phyloP scores from a whole-genome alignment of 2,113 vertebrate species.

The Pterophyllum scalare region DNA sequence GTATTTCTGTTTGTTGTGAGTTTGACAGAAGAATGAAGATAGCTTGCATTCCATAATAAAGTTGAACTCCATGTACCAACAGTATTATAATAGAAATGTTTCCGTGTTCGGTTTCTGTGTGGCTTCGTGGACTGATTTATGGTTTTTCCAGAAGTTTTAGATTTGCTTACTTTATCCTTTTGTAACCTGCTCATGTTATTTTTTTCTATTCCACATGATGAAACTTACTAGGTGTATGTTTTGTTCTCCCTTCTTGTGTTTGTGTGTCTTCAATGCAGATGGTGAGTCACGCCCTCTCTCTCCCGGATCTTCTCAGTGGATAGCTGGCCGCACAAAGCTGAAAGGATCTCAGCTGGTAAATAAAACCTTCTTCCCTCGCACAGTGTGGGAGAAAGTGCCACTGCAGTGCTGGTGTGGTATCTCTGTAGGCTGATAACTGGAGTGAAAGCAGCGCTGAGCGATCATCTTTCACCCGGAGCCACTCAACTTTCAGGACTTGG shows the following conservation, averaged over 20 bases:
- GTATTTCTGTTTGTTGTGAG: background rate
- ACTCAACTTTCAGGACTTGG: conserved; percentile 76
- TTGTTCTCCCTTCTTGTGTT: conserved; percentile 30
- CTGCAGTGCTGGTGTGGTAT: conserved; percentile 58
- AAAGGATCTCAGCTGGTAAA: conserved; percentile 66
- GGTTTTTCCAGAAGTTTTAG: background rate
- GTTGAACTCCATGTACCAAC: background rate
- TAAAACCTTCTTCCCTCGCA: conserved; percentile 52
- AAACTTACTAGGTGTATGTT: conserved; percentile 40
- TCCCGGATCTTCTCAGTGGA: conserved; percentile 52
- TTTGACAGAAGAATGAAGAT: conserved; percentile 28
- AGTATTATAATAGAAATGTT: background rate
- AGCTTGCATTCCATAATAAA: background rate
- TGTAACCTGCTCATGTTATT: conserved; percentile 19
- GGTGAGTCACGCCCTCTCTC: conserved; percentile 65
- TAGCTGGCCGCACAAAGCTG: conserved; percentile 67
- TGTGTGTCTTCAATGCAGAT: conserved; percentile 77
- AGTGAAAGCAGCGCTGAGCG: conserved; percentile 72
- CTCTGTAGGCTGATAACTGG: conserved; percentile 66
- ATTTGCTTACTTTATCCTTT: background rate
- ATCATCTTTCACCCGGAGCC: conserved; percentile 82
- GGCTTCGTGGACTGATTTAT: background rate
- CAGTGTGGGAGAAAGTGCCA: conserved; percentile 73
- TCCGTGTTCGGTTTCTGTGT: background rate
- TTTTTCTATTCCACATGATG: conserved; percentile 10